Conservation (phyloP, 2,797 vertebrate species). For the Sebastes jordani region DNA sequence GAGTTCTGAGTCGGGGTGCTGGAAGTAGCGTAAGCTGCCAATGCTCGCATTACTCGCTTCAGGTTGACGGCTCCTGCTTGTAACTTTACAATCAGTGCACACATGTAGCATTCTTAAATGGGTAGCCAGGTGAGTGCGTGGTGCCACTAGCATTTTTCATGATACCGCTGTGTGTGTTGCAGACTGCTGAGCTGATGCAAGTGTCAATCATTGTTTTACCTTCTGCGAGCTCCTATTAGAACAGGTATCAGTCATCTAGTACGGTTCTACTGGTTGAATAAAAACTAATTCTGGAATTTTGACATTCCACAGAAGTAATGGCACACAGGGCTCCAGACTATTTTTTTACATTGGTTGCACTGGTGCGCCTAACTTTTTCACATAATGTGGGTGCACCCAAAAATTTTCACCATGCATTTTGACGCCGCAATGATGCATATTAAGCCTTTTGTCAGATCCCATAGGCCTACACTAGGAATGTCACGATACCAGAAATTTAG, state of each 20-base stretch:
- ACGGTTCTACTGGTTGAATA: background rate
- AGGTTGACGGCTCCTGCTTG: background rate
- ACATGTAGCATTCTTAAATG: background rate
- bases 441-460: too few species aligned
- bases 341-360: background rate
- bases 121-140: background rate
- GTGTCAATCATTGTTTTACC: background rate
- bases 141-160: background rate
- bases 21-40: background rate
- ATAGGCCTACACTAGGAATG: too few species aligned
- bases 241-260: background rate
- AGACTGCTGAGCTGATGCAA: slow-evolving; percentile 1
- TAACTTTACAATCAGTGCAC: background rate
- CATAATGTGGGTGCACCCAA: too few species aligned
- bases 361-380: background rate
- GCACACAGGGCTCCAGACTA: background rate
- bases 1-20: background rate
- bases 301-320: background rate
- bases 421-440: too few species aligned
- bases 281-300: background rate
- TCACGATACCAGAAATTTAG: too few species aligned
- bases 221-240: background rate
- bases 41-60: background rate
- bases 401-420: too few species aligned
- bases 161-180: background rate